Percentiles rank a stretch among this genome's conserved stretches.
Conservation (phyloP, 2,888 invertebrate species). For the Melinaea marsaeus region DNA sequence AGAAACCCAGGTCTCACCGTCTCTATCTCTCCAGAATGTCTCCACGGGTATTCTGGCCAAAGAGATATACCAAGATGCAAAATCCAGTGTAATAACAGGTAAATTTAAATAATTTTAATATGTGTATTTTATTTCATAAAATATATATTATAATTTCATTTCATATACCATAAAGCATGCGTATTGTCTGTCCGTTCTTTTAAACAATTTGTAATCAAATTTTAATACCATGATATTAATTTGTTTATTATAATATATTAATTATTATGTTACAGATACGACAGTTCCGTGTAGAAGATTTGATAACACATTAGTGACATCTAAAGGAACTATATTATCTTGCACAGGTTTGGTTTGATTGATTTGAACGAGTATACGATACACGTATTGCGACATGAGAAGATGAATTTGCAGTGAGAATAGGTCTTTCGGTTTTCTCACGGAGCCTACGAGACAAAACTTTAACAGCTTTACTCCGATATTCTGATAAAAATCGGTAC, state of each 20-base stretch:
- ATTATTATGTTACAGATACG: conserved; percentile 25
- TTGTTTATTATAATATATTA: no score
- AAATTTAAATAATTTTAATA: neutral
- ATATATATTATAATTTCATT: neutral
- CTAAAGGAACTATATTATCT: conserved; percentile 31
- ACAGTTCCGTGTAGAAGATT: conserved; percentile 29
- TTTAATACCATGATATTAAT: no score
- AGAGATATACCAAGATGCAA: conserved; percentile 17
- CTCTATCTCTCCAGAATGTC: conserved; percentile 17
- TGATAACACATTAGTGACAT: conserved; percentile 26
- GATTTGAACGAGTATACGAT: no score
- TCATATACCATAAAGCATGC: no score
- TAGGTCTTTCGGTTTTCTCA: no score
- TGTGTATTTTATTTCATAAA: neutral
- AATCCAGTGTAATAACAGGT: conserved; percentile 33
- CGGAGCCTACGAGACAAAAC: no score
- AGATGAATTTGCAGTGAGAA: no score
- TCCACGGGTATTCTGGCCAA: conserved; percentile 23
- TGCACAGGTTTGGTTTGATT: conserved; percentile 28
- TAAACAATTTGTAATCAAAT: no score
- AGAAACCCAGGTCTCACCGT: conserved; percentile 27
- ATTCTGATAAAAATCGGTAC: no score
- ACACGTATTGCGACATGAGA: no score
- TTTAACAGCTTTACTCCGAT: no score
- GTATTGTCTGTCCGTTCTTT: no score